A percentile compares a stretch with the other conserved stretches of the same genome.
Conservation (phyloP, 2,888 invertebrate species). For the Mylabris sibirica region DNA sequence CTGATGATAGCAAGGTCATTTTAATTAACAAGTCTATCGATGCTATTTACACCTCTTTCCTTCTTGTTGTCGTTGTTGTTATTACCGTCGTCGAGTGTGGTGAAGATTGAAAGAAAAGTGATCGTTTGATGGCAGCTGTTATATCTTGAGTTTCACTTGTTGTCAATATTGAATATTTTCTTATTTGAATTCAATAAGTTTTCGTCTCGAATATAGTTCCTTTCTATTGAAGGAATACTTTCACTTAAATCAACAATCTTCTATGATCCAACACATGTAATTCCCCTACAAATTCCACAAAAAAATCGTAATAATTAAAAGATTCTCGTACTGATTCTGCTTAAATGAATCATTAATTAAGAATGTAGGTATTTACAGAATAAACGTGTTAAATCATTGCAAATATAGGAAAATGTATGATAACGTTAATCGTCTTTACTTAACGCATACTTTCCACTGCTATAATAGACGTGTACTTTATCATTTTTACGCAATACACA, state of each 20-base stretch:
- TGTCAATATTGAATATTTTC: background rate
- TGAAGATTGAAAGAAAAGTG: background rate
- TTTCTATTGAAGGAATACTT: background rate
- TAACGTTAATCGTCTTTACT: slow-evolving; percentile 29
- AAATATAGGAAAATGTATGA: slow-evolving; percentile 25
- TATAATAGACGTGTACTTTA: background rate
- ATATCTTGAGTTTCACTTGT: background rate
- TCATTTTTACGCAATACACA: background rate
- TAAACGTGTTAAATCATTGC: slow-evolving; percentile 23
- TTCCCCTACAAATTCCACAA: background rate
- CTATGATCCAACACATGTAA: background rate
- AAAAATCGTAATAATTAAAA: no score
- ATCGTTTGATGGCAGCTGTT: background rate
- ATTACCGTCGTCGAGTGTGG: background rate
- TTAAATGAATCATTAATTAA: slow-evolving; percentile 23
- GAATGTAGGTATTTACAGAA: slow-evolving; percentile 26
- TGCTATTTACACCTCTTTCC: slow-evolving; percentile 45
- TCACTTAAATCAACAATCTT: background rate
- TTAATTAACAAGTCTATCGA: slow-evolving; percentile 44
- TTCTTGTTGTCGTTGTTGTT: no score
- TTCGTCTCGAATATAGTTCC: background rate
- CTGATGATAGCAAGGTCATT: slow-evolving; percentile 40
- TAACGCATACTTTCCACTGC: slow-evolving; percentile 11
- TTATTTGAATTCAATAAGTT: background rate
- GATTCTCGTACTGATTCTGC: no score